Conservation (phyloP, 92 coral and sea anemone genomes). For the Paragorgia papillata region DNA sequence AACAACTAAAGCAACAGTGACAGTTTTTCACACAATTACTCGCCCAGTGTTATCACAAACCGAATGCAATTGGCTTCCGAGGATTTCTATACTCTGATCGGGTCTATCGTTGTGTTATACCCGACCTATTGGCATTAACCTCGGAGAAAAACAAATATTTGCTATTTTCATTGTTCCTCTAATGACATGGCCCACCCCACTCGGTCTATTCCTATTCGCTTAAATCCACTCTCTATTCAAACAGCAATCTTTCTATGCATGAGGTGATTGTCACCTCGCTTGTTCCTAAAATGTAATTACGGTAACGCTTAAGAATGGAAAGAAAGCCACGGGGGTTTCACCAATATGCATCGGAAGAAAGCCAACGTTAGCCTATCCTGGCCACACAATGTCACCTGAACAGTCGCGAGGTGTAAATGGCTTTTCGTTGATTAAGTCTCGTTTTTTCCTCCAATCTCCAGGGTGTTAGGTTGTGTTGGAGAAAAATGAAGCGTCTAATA, state of each 20-base stretch:
- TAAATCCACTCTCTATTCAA: slow-evolving; percentile 40
- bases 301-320: not conserved
- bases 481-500: not conserved
- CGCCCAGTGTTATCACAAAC: too few species aligned
- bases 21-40: too few species aligned
- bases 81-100: too few species aligned
- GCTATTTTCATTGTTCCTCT: not conserved
- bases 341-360: not conserved
- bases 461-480: not conserved
- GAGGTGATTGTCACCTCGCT: slow-evolving; percentile 15
- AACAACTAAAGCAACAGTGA: too few species aligned
- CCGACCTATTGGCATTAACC: slow-evolving; percentile 5
- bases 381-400: not conserved
- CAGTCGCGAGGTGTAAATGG: not conserved
- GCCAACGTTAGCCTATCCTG: not conserved
- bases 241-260: slow-evolving; percentile 28
- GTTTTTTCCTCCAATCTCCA: not conserved
- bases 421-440: not conserved
- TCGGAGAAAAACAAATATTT: slow-evolving; percentile 41
- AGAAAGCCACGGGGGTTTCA: slow-evolving; percentile 8
- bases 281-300: slow-evolving; percentile 11
- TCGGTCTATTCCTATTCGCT: slow-evolving; percentile 25
- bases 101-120: not conserved
- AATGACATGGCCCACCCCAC: slow-evolving; percentile 45
- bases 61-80: too few species aligned